Conservation (phyloP, 1,140 invertebrate species). For the Aleiodes sp. region DNA sequence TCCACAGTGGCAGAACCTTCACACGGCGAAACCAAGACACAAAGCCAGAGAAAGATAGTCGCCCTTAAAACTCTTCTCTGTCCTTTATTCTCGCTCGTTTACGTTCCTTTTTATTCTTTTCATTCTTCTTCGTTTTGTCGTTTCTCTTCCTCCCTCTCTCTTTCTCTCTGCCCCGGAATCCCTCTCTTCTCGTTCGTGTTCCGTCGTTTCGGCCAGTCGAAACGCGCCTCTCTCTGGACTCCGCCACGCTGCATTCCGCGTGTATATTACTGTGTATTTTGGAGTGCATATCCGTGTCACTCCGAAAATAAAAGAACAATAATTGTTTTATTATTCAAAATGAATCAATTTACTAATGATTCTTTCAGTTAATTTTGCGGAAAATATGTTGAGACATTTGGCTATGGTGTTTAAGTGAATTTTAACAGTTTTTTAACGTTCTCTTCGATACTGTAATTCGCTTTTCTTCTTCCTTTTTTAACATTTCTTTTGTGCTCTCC, state of each 20-base stretch:
- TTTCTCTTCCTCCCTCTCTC: conserved; percentile 29
- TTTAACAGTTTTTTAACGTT: not conserved
- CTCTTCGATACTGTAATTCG: not conserved
- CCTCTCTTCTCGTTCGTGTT: conserved; percentile 37
- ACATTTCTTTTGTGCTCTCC: not conserved
- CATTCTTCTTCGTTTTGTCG: conserved; percentile 16
- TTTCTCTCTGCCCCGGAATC: too few relatives aligned
- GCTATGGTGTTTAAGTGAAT: too few relatives aligned
- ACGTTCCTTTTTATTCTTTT: conserved; percentile 17
- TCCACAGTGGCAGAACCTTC: conserved; percentile 27
- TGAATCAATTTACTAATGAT: too few relatives aligned
- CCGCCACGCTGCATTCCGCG: conserved; percentile 41
- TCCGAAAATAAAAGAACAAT: conserved; percentile 35
- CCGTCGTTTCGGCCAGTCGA: conserved; percentile 39
- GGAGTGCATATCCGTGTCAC: conserved; percentile 49
- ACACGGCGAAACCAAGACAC: conserved; percentile 13
- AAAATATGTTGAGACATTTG: too few relatives aligned
- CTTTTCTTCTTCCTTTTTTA: conserved; percentile 17
- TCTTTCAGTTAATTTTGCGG: too few relatives aligned
- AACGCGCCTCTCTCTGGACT: conserved; percentile 35
- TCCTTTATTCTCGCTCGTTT: not conserved
- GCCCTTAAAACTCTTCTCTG: not conserved
- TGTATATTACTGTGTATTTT: conserved; percentile 41
- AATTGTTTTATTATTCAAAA: not conserved
- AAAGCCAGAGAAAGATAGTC: not conserved